Conservation (phyloP, 2,113 vertebrate genomes). For the Tautogolabrus adspersus region DNA sequence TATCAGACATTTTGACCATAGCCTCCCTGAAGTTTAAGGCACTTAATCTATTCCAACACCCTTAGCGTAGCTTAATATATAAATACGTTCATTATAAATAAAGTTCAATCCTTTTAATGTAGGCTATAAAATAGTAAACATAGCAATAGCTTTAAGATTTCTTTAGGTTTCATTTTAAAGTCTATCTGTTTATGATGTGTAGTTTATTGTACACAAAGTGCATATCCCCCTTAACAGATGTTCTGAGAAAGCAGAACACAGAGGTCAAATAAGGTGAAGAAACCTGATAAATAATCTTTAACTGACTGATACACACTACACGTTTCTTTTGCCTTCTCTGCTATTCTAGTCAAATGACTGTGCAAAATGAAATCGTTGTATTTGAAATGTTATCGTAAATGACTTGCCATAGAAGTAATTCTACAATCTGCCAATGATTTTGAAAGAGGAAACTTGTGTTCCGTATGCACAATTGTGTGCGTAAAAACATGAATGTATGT, state of each 20-base stretch:
- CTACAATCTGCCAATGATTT: constrained; percentile 55
- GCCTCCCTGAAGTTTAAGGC: background rate
- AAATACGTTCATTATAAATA: background rate
- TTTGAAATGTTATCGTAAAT: background rate
- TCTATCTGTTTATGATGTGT: background rate
- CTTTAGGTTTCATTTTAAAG: background rate
- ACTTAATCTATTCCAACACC: background rate
- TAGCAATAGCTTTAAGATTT: background rate
- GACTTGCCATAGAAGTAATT: constrained; percentile 47
- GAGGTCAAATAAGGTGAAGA: constrained; percentile 55
- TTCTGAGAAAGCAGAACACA: background rate
- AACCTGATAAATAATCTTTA: constrained; percentile 12
- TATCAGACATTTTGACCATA: no score
- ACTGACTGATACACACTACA: background rate
- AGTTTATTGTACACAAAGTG: background rate
- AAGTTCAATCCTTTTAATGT: no score
- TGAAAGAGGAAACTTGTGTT: constrained; percentile 55
- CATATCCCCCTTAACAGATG: background rate
- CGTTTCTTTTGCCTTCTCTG: background rate
- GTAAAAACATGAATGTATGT: background rate
- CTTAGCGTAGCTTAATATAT: no score
- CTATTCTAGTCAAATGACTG: background rate
- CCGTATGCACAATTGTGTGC: constrained; percentile 7
- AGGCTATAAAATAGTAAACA: no score
- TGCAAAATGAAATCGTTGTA: background rate